Base-by-base conservation (phyloP, 2,113 vertebrate genomes). In the Prionailurus bengalensis region DNA sequence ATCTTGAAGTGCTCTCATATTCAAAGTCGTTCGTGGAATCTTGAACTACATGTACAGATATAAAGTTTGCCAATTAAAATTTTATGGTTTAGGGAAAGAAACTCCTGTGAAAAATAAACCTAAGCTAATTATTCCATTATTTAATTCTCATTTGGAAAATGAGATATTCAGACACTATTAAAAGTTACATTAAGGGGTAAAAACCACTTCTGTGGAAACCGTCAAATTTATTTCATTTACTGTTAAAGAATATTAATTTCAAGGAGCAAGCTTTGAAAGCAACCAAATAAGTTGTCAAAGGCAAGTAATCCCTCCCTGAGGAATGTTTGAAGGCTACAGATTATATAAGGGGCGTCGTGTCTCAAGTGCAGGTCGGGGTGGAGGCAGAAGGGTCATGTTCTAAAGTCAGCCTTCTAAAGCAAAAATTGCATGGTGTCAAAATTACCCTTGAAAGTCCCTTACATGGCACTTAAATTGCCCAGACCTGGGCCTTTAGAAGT, bases 21-120 rank as follows among this genome's bases (percentile, higher is more conserved):
- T 98, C 96, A 97, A 97, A 98, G 79, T 84, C 83, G 61, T 91
- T 95, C 76, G 89, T 98, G 65, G 97, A 97, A 98, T 97, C 94
- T 96, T 94, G 63, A 98, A 98, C 92, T 71, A 51, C 36, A 48
- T 97, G 36, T 89, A 93, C 94, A 98, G 97, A 95, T 97, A 58
- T 82, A 94, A 96, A 97, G 89, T 98, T 98, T 97, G 91, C 82
- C 97, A 97, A 96, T 94, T 98, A 95, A 94, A 98, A 85, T 96
- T 96, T 21, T 1, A 97, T 95, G 82, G 78, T 76, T 80, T 78
- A 7, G 31, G 33, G 68, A 1, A 25, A 36, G 84, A 74, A 86
- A 81, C 82, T 51, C 74, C 95, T 94, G 68, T 97, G 94, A 97
- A 89, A 97, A 92, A 76, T 88, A 95, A 98, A 97, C 71, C 58